A percentile compares a stretch with the other conserved stretches of the same genome.
Conservation (phyloP, 1,140 invertebrate genomes). For the Thrips palmi region DNA sequence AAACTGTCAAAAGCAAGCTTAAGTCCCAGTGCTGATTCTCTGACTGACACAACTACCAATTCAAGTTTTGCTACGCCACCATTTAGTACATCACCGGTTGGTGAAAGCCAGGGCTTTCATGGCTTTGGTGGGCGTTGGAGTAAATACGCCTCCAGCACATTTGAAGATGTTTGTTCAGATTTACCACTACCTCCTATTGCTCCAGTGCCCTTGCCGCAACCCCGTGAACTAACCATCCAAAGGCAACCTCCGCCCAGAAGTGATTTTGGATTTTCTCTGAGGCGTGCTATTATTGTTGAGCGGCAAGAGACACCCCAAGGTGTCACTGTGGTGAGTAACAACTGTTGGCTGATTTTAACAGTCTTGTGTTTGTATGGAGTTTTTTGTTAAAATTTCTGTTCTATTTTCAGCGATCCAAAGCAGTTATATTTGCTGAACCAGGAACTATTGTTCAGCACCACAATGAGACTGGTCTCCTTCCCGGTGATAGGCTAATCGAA, state of each 20-base stretch:
- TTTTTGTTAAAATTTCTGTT: slow-evolving; percentile 28
- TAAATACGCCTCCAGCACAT: no score
- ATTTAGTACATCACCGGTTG: slow-evolving; percentile 60
- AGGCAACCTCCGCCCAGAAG: slow-evolving; percentile 66
- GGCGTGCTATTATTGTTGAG: slow-evolving; percentile 67
- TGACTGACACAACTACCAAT: slow-evolving; percentile 65
- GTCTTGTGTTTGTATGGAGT: slow-evolving; percentile 22
- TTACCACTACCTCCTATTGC: slow-evolving; percentile 61
- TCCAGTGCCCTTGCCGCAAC: slow-evolving; percentile 49
- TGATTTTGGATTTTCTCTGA: slow-evolving; percentile 86
- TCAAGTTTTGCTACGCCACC: slow-evolving; percentile 68
- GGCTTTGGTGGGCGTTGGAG: slow-evolving; percentile 5
- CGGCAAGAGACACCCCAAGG: slow-evolving; percentile 20
- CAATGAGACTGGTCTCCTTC: slow-evolving; percentile 68
- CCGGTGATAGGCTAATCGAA: slow-evolving; percentile 81
- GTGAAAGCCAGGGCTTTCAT: slow-evolving; percentile 49
- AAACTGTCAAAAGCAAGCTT: no score
- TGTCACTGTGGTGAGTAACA: slow-evolving; percentile 9
- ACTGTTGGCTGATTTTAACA: no score
- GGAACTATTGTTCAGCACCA: slow-evolving; percentile 50
- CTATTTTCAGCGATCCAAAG: slow-evolving; percentile 33
- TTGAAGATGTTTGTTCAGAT: slow-evolving; percentile 39
- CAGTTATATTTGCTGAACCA: slow-evolving; percentile 84
- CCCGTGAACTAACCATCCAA: slow-evolving; percentile 56
- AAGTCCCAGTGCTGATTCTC: slow-evolving; percentile 55